Base-by-base conservation (phyloP, 2,113 vertebrate species). In the Lampris incognitus region DNA sequence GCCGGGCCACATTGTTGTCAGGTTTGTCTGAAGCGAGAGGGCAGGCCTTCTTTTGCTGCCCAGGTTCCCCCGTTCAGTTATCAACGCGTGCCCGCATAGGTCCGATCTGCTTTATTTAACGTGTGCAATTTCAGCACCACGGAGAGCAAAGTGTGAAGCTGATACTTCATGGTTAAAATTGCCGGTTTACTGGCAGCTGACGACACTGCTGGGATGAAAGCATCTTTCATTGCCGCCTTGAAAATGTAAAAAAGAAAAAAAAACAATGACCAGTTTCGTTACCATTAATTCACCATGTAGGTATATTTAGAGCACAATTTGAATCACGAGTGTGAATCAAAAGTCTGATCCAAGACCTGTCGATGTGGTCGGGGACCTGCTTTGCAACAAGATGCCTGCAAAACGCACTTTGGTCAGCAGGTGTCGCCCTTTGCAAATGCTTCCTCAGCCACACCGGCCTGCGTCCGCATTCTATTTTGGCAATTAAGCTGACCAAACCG, bases 401-500 rank as follows among this genome's bases (percentile, higher is more conserved):
- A 75, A 24, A 70, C 38, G 51, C 69, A 10, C n/a, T 76, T 40
- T 80, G 72, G 85, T 81, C 94, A 89, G 86, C 84, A 94, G 93
- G 82, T 92, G 94, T 92, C 94, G 90, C 93, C 87, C 89, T 93
- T 85, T 64, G 75, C 86, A 85, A 90, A 90, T 67, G 9, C 78
- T 82, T 81, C 24, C 24, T 79, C 78, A 62, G 64, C 59, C 24
- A 71, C 64, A 61, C 62, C 65, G 59, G 69, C 59, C 55, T 76
- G 68, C 38, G 87, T 87, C 78, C 68, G 85, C 83, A 92, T 82
- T 83, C 51, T 75, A 49, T 66, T 50, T 24, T 56, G 51, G 40
- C 40, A 68, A 73, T 74, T 66, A 67, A 39, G 63, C 44, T 62
- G 58, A 62, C 49, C 55, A 64, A 64, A 74, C 62, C 49, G 76